A percentile compares a stretch with the other conserved stretches of the same genome.
phyloP scores from a whole-genome alignment of 2,113 vertebrate species.

The Brachypodius melanocephalos region DNA sequence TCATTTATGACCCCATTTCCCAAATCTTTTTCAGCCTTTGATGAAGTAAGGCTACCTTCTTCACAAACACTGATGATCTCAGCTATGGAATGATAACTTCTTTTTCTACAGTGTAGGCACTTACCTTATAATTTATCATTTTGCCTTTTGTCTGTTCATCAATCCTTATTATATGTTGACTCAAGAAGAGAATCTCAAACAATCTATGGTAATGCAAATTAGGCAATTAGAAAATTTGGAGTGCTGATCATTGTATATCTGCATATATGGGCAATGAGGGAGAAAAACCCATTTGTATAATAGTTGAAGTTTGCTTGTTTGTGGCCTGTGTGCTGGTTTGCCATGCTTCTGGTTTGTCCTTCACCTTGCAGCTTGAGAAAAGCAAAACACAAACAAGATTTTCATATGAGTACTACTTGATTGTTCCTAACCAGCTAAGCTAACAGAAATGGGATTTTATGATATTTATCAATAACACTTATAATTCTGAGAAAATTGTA shows the following conservation, averaged over 20 bases:
- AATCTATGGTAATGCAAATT: background rate
- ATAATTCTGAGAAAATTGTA: background rate
- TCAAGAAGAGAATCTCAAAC: background rate
- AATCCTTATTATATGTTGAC: background rate
- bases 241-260: background rate
- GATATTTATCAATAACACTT: background rate
- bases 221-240: background rate
- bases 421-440: background rate
- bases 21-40: background rate
- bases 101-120: background rate
- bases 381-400: background rate
- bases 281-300: background rate
- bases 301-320: background rate
- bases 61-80: background rate
- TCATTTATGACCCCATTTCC: background rate
- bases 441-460: background rate
- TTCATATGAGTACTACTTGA: background rate
- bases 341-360: background rate
- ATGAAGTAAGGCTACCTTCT: background rate
- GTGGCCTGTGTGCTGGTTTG: background rate
- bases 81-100: background rate
- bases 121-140: background rate
- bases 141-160: background rate
- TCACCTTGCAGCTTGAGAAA: background rate
- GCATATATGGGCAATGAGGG: background rate